Evolutionary conservation across 2,113 vertebrate species (phyloP), one percentile per base, ranked within the genome.

Genomic region (Thalassoma bifasciatum): DNA sequence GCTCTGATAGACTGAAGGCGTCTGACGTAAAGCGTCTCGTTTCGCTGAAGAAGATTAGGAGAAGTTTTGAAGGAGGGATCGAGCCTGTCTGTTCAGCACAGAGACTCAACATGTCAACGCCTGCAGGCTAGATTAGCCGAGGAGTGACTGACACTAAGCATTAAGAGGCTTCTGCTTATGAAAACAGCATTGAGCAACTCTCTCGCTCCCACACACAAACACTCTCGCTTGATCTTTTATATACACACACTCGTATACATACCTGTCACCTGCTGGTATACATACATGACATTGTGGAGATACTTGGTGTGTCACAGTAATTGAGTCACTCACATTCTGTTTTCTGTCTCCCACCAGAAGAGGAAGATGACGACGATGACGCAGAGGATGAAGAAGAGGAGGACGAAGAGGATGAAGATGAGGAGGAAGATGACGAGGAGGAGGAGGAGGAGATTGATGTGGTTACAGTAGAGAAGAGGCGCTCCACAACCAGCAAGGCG

Each of bases 381-480:
- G 57, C 40, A 12, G 36, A 38, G 1, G 57, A 40, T 6, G 75
- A 69, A 0, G 75, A 92, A 0, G 92, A 93, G 0, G 91, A 92
- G 0, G 91, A 92, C 0, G 91, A 93, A 0, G 93, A 92, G 0
- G 94, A 93, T 0, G 89, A 96, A 0, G 96, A 97, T 0, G 97
- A 97, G 0, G 96, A 98, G 0, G 97, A 98, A 0, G 95, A 96
- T 0, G 95, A 96, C 0, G 94, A 95, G 0, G 96, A 98, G 0
- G 97, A 98, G 0, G 97, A 98, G 30, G 98, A 99, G 56, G 98
- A 99, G 77, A 98, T 99, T 0, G 97, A 98, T 47, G 98, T 99
- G 47, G 98, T 98, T 0, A 98, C 97, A 12, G 97, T 98, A 64
- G 97, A 97, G 89, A 96, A 97, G 79, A 94, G 96, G 24, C 95